Base-by-base conservation (phyloP, 2,888 invertebrate genomes). In the Troides aeacus region DNA sequence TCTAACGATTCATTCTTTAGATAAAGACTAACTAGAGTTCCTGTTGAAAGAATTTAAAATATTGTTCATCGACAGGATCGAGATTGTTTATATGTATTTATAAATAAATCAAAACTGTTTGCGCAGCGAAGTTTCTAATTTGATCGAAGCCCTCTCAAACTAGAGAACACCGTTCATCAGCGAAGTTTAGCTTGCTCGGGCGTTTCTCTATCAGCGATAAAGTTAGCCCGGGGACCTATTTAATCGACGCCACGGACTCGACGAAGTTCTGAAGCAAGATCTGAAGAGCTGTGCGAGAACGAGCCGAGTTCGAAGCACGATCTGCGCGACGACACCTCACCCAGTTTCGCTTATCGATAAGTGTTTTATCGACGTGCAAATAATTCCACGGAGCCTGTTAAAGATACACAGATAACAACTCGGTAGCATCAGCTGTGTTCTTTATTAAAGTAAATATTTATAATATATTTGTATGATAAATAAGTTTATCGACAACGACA, bases 331-430 rank as follows among this genome's bases (percentile, higher is more conserved):
- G 39, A 5, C 23, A 46, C 63, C 63, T 68, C 68, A 46, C 68
- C 59, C 39, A 59, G 36, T 59, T 63, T 63, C 58, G 50, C 63
- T 68, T 68, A 63, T 68, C 63, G 50, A 39, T 18, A 59, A 36
- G 21, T 59, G 50, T 50, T 59, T 68, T 69, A 64, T 64, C 64
- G 7, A 24, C 42, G 56, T 42, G 21, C 56, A 69, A 64, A 64
- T 69, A 69, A 64, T 61, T 60, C 64, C 21, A 60, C 23, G 39
- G 59, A 59, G 59, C 46, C 21, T 59, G 59, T 60, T 59, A 23
- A n/a, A 60, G 64, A 60, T 61, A 60, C 39, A 17, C 2, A 12
- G 63, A 64, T 66, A 53, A 60, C 15, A 30, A 6, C 30, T 24
- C 53, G 53, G 12, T 61, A 18, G 59, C 53, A 56, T 64, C 64